Base-by-base conservation (phyloP, 2,113 vertebrate species). In the Tachuris rubrigastra region DNA sequence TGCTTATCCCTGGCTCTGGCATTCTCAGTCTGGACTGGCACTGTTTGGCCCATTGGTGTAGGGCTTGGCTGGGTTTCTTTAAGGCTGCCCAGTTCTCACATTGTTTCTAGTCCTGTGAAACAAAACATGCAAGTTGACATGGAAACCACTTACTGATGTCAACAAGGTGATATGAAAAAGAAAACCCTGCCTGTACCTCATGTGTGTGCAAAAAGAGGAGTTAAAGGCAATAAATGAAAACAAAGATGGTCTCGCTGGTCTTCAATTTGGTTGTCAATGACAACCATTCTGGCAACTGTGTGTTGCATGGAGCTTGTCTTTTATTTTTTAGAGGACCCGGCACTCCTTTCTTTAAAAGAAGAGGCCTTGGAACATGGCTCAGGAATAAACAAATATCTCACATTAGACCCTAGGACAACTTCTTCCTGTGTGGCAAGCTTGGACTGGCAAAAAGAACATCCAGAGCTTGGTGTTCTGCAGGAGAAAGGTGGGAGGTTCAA, bases 11-110 rank as follows among this genome's bases (percentile, higher is more conserved):
- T 41, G 49, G 63, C 44, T 24, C 21, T 30, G 19, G 27, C 1
- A 4, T 66, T 87, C 37, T 77, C 39, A 8, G 25, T 23, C 44
- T 53, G 56, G 20, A 20, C 27, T 62, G 79, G n/a, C 25, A 65
- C 7, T 0, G 0, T 49, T 68, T 77, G 35, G 23, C 42, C 7
- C 10, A 5, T 3, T 59, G 68, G 2, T 56, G 10, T 50, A 66
- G 44, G 22, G 8, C 17, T 50, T 86, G 67, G 17, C 11, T 83
- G 31, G 8, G 20, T 82, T 85, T 72, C 65, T 81, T 74, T n/a
- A 63, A 35, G 76, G 27, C 33, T 53, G 4, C 17, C 6, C 52
- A 10, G 17, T 87, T 23, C 17, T 63, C 39, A 12, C 2, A 27
- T 22, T 0, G 0, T 63, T 93, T 83, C 12, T 59, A 42, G n/a